Evolutionary conservation across 2,888 invertebrate genomes (phyloP), one percentile per base, ranked within the genome.

Genomic region (Ophion obscuratus): DNA sequence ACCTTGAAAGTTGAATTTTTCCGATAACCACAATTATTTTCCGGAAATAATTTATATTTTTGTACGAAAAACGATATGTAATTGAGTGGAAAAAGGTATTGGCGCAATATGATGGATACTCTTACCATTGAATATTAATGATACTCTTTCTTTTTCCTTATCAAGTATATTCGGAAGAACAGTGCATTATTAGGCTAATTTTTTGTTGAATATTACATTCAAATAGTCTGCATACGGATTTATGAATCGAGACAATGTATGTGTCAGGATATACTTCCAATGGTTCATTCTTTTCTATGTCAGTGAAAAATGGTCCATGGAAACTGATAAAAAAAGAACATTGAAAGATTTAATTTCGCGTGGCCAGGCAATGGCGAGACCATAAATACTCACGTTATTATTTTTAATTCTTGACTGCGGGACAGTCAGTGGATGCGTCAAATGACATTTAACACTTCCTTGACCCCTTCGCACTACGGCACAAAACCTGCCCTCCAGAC

Each of bases 281-380:
- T 66, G 44, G 24, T n/a, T 14, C 40, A 36, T 66, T 59, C 40
- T 73, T 64, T 27, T 64, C 68, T 27, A 24, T 11, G 17, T 27
- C 53, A 11, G 40, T 44, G 76, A 76, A 73, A 77, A 77, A 70
- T 61, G 70, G 68, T 70, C 53, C 11, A 53, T 11, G 59, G 31
- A 59, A 66, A 62, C 53, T 61, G 11, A 64, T 20, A 11, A 62
- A 73, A 62, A 76, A 71, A 57, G 31, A 80, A 67, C 3, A 47
- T 78, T 24, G 10, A 47, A 73, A 68, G 70, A 53, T 68, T 77
- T 73, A 27, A 80, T 73, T 83, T 77, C 40, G 67, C 76, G 85
- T 86, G 77, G 84, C 81, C 27, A 9, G 36, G 44, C 83, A 76
- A 68, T 68, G 76, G 47, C 70, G 83, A 61, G 83, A 85, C 83